A percentile compares a stretch with the other conserved stretches of the same genome.
phyloP scores from a whole-genome alignment of 2,113 vertebrate species.

The Calyptomena viridis region DNA sequence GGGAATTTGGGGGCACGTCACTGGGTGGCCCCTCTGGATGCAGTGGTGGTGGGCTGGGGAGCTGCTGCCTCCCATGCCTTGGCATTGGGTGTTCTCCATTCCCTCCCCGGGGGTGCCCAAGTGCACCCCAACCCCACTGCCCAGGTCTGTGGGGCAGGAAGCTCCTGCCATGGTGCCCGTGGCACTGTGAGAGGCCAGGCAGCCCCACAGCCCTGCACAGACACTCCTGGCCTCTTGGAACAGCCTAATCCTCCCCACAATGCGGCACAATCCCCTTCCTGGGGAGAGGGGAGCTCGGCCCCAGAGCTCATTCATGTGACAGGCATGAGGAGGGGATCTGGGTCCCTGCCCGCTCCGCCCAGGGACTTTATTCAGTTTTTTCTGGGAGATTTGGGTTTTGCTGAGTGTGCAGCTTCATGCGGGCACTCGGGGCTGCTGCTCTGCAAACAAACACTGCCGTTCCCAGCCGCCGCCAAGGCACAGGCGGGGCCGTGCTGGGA shows the following conservation, averaged over 20 bases:
- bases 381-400: slow-evolving; percentile 20
- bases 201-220: background rate
- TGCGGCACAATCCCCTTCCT: slow-evolving; percentile 21
- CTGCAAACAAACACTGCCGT: background rate
- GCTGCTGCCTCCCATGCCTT: background rate
- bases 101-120: background rate
- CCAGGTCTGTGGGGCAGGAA: too few relatives aligned
- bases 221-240: background rate
- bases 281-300: background rate
- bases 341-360: background rate
- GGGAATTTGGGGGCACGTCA: background rate
- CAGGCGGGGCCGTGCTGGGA: background rate
- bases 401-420: slow-evolving; percentile 17
- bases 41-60: too few relatives aligned
- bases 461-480: background rate
- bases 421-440: background rate
- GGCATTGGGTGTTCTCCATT: fast-evolving
- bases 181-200: background rate
- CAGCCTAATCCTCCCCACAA: slow-evolving; percentile 55
- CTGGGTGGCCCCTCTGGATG: fast-evolving
- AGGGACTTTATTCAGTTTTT: background rate
- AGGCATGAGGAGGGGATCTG: slow-evolving; percentile 53
- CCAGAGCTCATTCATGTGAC: slow-evolving; percentile 63
- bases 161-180: fast-evolving
- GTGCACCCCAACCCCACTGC: background rate